These are phyloP conservation scores for Lamellibrachia luymesi DNA, from an alignment of 1,140 invertebrate genomes.

Conservation along the genomic window DNA sequence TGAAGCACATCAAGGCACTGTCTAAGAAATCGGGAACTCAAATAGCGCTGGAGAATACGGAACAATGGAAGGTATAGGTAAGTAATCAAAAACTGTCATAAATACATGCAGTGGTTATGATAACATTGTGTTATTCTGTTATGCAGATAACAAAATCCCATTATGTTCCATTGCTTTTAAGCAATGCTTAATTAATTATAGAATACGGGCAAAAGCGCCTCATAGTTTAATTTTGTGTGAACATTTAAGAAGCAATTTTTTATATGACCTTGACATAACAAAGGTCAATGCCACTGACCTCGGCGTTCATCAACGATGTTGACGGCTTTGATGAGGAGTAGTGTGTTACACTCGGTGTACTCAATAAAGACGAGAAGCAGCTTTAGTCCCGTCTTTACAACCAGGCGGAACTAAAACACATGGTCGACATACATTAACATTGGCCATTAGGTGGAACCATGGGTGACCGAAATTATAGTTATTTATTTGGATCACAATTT, in stretches of 20 bases:
- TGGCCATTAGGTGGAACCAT: slow-evolving; percentile 23
- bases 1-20: neutral
- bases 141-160: neutral
- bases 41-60: no score
- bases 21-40: neutral
- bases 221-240: neutral
- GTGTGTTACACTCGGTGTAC: slow-evolving; percentile 92
- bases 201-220: neutral
- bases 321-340: slow-evolving; percentile 71
- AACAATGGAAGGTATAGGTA: no score
- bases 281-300: slow-evolving; percentile 56
- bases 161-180: no score
- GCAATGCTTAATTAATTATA: no score
- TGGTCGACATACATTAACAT: neutral
- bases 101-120: neutral
- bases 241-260: neutral
- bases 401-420: slow-evolving; percentile 75
- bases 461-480: neutral
- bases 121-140: neutral
- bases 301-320: slow-evolving; percentile 77
- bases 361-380: slow-evolving; percentile 96
- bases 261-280: neutral
- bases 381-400: slow-evolving; percentile 98
- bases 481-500: neutral
- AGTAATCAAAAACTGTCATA: neutral